phyloP scores from a whole-genome alignment of 2,797 vertebrate genomes.

The Channa striata region DNA sequence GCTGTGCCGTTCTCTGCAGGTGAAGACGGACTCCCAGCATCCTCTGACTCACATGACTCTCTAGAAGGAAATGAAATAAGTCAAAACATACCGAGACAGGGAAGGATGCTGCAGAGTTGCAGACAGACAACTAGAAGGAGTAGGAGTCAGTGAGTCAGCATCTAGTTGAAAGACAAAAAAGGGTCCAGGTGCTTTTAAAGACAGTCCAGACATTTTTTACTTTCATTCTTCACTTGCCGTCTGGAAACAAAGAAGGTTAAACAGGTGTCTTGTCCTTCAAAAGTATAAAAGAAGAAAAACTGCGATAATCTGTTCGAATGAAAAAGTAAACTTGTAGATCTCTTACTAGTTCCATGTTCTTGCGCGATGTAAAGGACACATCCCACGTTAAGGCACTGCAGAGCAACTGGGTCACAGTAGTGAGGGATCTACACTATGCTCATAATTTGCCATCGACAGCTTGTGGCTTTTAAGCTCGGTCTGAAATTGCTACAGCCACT shows the following conservation, averaged over 20 bases:
- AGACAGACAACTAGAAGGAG: slow-evolving; percentile 18
- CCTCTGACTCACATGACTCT: slow-evolving; percentile 95
- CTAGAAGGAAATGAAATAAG: slow-evolving; percentile 76
- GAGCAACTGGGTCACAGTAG: slow-evolving; percentile 45
- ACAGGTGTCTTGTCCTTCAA: slow-evolving; percentile 29
- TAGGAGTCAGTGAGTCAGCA: slow-evolving; percentile 13
- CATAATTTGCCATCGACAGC: slow-evolving; percentile 60
- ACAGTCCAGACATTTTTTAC: slow-evolving; percentile 26
- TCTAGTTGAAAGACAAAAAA: slow-evolving; percentile 27
- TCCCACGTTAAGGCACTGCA: slow-evolving; percentile 35
- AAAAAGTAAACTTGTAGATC: slow-evolving; percentile 48
- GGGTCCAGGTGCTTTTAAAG: slow-evolving; percentile 40
- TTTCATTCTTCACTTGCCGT: slow-evolving; percentile 13
- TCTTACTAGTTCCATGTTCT: slow-evolving; percentile 50
- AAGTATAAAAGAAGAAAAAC: slow-evolving; percentile 18
- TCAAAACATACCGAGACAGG: slow-evolving; percentile 28
- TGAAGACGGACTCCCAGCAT: slow-evolving; percentile 88
- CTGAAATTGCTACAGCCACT: slow-evolving; percentile 76
- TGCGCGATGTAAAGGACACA: slow-evolving; percentile 23
- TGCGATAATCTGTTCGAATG: background rate
- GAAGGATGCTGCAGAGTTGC: background rate
- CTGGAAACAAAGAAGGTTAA: slow-evolving; percentile 26
- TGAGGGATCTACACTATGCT: slow-evolving; percentile 55
- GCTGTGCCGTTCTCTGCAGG: slow-evolving; percentile 93
- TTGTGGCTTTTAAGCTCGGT: slow-evolving; percentile 68